A percentile compares a stretch with the other conserved stretches of the same genome.
Conservation (phyloP, 2,113 vertebrate genomes). For the Gopherus flavomarginatus region DNA sequence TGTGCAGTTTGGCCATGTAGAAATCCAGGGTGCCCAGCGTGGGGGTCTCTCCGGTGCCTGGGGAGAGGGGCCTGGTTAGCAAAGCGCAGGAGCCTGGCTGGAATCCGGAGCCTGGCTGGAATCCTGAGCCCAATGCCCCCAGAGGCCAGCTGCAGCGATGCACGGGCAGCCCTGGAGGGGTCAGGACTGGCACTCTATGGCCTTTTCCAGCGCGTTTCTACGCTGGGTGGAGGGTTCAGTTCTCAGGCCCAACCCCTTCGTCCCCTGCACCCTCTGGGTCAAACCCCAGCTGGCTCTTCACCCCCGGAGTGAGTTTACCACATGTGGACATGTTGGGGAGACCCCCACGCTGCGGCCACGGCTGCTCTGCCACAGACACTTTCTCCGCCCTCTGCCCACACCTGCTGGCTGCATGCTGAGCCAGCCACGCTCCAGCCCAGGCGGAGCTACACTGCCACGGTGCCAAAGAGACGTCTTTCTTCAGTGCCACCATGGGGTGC, state of each 20-base stretch:
- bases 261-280: not conserved
- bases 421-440: not conserved
- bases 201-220: not conserved
- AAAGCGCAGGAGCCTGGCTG: not conserved
- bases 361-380: not conserved
- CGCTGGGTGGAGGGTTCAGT: not conserved
- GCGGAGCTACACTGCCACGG: not conserved
- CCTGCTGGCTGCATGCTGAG: no score
- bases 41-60: slow-evolving; percentile 94
- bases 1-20: slow-evolving; percentile 93
- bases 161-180: not conserved
- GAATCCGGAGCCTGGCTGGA: no score
- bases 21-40: slow-evolving; percentile 93
- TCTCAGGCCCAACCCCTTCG: not conserved
- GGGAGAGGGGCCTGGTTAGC: not conserved
- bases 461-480: not conserved
- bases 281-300: not conserved
- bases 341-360: not conserved
- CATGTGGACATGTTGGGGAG: not conserved
- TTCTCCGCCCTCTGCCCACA: not conserved
- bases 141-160: no score
- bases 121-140: no score
- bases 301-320: not conserved
- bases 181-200: not conserved
- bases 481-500: not conserved